Conservation (phyloP, 2,888 invertebrate genomes). For the Pristionchus mayeri region DNA sequence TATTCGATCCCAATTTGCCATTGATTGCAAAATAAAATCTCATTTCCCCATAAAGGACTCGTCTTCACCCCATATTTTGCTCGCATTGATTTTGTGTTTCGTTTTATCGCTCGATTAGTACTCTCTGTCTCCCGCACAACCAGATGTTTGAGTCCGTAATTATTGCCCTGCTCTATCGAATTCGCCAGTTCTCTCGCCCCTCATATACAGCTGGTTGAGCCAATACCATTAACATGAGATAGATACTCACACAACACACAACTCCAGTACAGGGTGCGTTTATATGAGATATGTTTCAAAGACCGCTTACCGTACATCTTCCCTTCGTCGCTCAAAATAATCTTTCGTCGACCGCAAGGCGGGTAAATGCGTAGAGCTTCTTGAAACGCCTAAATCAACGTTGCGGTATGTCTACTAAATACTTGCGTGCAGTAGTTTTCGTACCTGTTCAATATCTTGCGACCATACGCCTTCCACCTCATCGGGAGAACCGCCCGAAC, state of each 20-base stretch:
- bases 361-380: constrained; percentile 99
- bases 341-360: constrained; percentile 98
- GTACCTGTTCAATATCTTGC: constrained; percentile 94
- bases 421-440: not conserved
- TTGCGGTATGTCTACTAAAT: constrained; percentile 79
- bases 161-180: not conserved
- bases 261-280: not conserved
- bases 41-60: too few relatives aligned
- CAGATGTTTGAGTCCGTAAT: not conserved
- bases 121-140: not conserved
- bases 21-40: not conserved
- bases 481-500: constrained; percentile 35
- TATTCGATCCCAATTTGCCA: not conserved
- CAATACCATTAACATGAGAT: not conserved
- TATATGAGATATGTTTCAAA: not conserved
- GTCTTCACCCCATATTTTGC: not conserved
- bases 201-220: constrained; percentile 10
- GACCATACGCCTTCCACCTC: constrained; percentile 95
- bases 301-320: constrained; percentile 98
- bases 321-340: constrained; percentile 99
- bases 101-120: not conserved
- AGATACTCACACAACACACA: too few relatives aligned
- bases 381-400: constrained; percentile 83
- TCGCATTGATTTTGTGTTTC: not conserved
- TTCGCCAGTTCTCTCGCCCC: not conserved